phyloP scores from a whole-genome alignment of 2,797 vertebrate genomes.

The Gambusia yucatana region DNA sequence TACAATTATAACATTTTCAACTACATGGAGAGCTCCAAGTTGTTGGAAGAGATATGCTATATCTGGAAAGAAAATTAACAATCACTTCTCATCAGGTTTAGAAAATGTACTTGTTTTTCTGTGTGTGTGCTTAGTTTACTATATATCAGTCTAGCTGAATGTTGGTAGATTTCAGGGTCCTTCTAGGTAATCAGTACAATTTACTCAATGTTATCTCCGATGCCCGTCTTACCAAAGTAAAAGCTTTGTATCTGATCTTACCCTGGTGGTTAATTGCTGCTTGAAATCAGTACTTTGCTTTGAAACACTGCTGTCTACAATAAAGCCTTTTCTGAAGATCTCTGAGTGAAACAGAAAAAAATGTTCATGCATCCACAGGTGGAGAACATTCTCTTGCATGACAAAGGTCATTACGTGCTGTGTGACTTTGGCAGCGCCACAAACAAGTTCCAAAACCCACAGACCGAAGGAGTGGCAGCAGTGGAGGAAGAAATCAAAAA shows the following conservation, averaged over 20 bases:
- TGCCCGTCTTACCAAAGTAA: conserved; percentile 1
- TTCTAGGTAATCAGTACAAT: background rate
- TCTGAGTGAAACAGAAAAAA: conserved; percentile 4
- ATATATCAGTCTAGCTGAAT: background rate
- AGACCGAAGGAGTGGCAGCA: conserved; percentile 89
- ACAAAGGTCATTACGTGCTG: conserved; percentile 96
- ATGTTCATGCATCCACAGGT: conserved; percentile 80
- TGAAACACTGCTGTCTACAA: background rate
- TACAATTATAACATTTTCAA: background rate
- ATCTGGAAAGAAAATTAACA: background rate
- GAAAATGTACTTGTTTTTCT: background rate
- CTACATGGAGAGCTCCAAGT: background rate
- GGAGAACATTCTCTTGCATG: conserved; percentile 97
- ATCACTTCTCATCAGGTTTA: background rate
- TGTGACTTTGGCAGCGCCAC: conserved; percentile 98
- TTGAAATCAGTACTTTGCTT: conserved; percentile 7
- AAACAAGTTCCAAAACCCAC: conserved; percentile 95
- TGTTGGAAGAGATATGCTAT: background rate
- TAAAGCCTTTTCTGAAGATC: background rate
- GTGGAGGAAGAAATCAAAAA: conserved; percentile 99
- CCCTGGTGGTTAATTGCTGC: background rate
- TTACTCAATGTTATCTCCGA: conserved; percentile 3
- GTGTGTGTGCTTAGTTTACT: background rate
- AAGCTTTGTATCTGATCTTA: background rate
- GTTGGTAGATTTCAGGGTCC: background rate